These are phyloP conservation scores for Dipodomys ordii DNA, from an alignment of 2,113 vertebrate genomes.

Conservation along the genomic window DNA sequence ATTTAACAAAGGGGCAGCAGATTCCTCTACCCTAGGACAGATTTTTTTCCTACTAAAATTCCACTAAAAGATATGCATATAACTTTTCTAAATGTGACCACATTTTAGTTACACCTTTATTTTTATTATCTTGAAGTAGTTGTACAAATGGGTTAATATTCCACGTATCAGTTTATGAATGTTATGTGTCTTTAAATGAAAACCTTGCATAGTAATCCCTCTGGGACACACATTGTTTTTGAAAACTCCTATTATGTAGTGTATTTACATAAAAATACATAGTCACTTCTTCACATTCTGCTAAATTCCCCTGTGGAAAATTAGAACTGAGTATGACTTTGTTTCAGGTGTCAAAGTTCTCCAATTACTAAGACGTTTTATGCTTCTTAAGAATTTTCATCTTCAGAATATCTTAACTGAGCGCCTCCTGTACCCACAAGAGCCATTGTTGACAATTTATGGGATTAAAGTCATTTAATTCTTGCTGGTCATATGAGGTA, in stretches of 20 bases:
- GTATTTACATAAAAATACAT: not conserved
- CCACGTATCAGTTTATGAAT: too few species aligned
- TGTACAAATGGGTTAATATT: too few species aligned
- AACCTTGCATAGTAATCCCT: not conserved
- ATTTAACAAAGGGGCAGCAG: constrained; percentile 44
- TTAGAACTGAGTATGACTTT: constrained; percentile 20
- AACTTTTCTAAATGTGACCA: constrained; percentile 16
- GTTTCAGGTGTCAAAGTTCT: constrained; percentile 2
- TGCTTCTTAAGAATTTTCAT: not conserved
- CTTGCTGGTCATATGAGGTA: not conserved
- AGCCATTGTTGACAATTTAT: not conserved
- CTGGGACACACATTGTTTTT: not conserved
- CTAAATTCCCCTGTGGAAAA: not conserved
- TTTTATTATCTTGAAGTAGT: too few species aligned
- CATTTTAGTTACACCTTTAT: not conserved
- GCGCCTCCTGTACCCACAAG: not conserved
- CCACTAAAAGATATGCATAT: not conserved
- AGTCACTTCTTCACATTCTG: constrained; percentile 18
- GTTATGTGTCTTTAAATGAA: not conserved
- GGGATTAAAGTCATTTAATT: not conserved
- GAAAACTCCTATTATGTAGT: not conserved
- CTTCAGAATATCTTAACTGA: not conserved
- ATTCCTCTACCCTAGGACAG: constrained; percentile 33
- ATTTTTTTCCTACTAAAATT: not conserved
- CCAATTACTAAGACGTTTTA: not conserved